A percentile compares a stretch with the other conserved stretches of the same genome.
phyloP scores from a whole-genome alignment of 1,140 invertebrate genomes.

The Hyphantria cunea region DNA sequence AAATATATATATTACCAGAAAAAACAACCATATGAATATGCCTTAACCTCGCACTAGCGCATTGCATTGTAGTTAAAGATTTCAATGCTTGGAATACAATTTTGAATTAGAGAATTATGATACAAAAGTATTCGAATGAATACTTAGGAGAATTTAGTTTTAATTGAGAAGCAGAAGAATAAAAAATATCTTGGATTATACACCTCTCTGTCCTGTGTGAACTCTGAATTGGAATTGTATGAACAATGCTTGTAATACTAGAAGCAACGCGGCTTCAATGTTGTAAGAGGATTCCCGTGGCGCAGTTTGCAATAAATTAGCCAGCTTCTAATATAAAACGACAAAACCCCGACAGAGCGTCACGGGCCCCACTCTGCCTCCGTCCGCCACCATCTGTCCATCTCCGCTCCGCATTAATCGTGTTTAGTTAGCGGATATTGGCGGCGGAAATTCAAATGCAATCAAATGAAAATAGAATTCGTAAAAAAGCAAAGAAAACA shows the following conservation, averaged over 20 bases:
- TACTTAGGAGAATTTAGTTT: too few species aligned
- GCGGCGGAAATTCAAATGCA: conserved; percentile 82
- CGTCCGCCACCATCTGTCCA: conserved; percentile 65
- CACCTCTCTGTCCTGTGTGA: neutral
- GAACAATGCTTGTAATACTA: conserved; percentile 39
- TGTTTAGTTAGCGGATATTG: conserved; percentile 83
- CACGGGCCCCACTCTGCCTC: conserved; percentile 45
- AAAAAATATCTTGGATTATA: too few species aligned
- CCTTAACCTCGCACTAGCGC: too few species aligned
- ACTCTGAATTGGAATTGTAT: conserved; percentile 18
- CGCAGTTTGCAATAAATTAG: conserved; percentile 76
- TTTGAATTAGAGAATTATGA: too few species aligned
- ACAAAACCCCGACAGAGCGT: conserved; percentile 70
- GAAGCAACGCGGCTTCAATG: conserved; percentile 36
- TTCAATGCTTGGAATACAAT: too few species aligned
- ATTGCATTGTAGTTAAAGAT: too few species aligned
- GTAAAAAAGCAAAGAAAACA: conserved; percentile 79
- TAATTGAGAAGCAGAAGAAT: too few species aligned
- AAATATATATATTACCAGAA: too few species aligned
- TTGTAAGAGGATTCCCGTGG: conserved; percentile 57
- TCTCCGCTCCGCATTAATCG: conserved; percentile 80
- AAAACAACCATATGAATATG: too few species aligned
- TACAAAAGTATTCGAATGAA: too few species aligned
- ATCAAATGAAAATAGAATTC: conserved; percentile 82
- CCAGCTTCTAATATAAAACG: conserved; percentile 75